Evolutionary conservation across 1,140 invertebrate genomes (phyloP).

Genomic region (Helicoverpa zea): DNA sequence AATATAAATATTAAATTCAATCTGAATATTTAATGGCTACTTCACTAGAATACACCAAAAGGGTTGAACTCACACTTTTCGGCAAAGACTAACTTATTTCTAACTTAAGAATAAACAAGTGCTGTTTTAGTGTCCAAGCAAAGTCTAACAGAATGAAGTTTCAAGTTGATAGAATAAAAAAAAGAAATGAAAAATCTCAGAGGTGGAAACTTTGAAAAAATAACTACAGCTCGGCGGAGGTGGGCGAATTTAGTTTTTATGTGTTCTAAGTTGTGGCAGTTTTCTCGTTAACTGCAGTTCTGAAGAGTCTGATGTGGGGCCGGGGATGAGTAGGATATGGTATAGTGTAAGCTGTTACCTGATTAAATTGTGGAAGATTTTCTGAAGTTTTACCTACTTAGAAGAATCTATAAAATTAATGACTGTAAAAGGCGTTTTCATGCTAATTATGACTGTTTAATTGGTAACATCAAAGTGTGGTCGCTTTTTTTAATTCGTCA

Average conservation of each 20-base stretch:
- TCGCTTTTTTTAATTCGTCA: no score
- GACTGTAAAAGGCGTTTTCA: no score
- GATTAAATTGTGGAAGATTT: background rate
- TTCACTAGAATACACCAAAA: background rate
- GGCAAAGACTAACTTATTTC: constrained; percentile 45
- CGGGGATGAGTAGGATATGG: background rate
- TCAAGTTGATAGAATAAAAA: constrained; percentile 58
- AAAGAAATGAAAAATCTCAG: constrained; percentile 36
- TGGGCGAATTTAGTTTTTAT: constrained; percentile 46
- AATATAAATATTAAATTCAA: background rate
- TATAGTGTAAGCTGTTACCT: background rate
- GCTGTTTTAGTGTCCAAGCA: constrained; percentile 55
- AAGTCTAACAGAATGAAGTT: constrained; percentile 54
- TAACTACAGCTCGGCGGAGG: constrained; percentile 27
- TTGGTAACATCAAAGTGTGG: no score
- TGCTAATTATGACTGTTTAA: no score
- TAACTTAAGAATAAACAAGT: constrained; percentile 59
- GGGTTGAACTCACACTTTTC: constrained; percentile 49
- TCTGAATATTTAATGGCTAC: background rate
- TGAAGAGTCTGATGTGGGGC: background rate
- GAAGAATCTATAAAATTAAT: no score
- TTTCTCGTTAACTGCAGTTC: constrained; percentile 8
- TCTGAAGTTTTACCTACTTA: background rate
- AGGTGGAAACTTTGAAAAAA: constrained; percentile 36
- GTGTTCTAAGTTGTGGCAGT: constrained; percentile 11